These are phyloP conservation scores for Cyprinus carpio DNA, from an alignment of 2,113 vertebrate genomes.

Conservation along the genomic window DNA sequence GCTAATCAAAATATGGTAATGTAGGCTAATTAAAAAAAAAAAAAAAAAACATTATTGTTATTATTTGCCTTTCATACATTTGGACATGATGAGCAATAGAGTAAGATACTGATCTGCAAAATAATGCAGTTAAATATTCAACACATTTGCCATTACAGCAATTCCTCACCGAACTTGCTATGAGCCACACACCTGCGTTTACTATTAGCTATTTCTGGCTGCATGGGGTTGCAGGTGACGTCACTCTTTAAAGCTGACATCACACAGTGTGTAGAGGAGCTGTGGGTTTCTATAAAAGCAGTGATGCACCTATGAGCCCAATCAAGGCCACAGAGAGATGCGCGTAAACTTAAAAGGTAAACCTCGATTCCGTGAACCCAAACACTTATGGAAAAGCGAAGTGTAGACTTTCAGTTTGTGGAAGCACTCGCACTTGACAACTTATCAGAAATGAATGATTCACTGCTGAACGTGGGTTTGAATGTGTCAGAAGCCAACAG, in stretches of 20 bases:
- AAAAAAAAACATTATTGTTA: neutral
- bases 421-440: neutral
- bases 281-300: slow-evolving; percentile 22
- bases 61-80: neutral
- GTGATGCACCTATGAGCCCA: neutral
- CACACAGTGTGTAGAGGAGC: neutral
- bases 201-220: neutral
- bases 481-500: slow-evolving; percentile 67
- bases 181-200: slow-evolving; percentile 8
- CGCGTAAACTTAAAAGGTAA: neutral
- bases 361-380: neutral
- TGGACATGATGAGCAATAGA: neutral
- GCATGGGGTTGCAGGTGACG: neutral
- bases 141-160: neutral
- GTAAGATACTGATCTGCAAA: neutral
- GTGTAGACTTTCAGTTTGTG: neutral
- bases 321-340: neutral
- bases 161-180: neutral
- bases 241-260: neutral
- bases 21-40: neutral
- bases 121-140: neutral
- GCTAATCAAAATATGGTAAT: neutral
- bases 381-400: neutral
- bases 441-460: slow-evolving; percentile 62
- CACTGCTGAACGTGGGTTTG: slow-evolving; percentile 55